Evolutionary conservation across 2,888 invertebrate species (phyloP).

Genomic region (Heliconius charithonia): DNA sequence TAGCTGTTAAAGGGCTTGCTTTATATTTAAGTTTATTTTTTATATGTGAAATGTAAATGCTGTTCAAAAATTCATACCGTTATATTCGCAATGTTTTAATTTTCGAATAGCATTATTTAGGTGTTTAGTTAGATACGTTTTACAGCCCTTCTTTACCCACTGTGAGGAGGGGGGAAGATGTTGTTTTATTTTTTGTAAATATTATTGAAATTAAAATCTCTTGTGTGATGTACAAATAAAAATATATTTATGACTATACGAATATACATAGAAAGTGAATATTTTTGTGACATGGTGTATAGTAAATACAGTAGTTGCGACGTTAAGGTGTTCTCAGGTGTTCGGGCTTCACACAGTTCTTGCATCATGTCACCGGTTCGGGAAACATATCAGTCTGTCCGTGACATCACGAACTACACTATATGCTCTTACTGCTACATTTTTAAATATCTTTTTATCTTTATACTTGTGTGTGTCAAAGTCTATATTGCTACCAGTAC

Average conservation of each 20-base stretch:
- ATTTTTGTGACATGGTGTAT: conserved; percentile 81
- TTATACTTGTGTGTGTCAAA: conserved; percentile 4
- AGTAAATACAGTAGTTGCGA: conserved; percentile 62
- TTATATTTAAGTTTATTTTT: conserved; percentile 27
- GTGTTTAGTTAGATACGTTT: conserved; percentile 56
- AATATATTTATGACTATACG: conserved; percentile 74
- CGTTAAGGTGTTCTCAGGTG: conserved; percentile 68
- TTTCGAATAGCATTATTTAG: conserved; percentile 32
- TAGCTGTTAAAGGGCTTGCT: conserved; percentile 17
- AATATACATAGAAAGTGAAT: conserved; percentile 74
- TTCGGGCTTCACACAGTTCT: conserved; percentile 74
- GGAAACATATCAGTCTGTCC: conserved; percentile 71
- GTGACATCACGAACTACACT: background rate
- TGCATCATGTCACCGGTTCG: conserved; percentile 74
- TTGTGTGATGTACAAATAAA: conserved; percentile 79
- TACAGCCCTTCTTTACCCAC: conserved; percentile 71
- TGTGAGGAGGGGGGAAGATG: conserved; percentile 69
- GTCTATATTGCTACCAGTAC: background rate
- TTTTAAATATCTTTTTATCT: conserved; percentile 2
- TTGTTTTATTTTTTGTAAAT: conserved; percentile 77
- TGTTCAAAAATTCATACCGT: conserved; percentile 16
- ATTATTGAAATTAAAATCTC: conserved; percentile 66
- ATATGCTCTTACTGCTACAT: conserved; percentile 2
- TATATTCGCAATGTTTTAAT: conserved; percentile 8
- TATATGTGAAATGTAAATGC: conserved; percentile 15